A percentile compares a stretch with the other conserved stretches of the same genome.
These are phyloP conservation scores for Pristiophorus japonicus DNA, from an alignment of 2,113 vertebrate species.

Conservation along the genomic window DNA sequence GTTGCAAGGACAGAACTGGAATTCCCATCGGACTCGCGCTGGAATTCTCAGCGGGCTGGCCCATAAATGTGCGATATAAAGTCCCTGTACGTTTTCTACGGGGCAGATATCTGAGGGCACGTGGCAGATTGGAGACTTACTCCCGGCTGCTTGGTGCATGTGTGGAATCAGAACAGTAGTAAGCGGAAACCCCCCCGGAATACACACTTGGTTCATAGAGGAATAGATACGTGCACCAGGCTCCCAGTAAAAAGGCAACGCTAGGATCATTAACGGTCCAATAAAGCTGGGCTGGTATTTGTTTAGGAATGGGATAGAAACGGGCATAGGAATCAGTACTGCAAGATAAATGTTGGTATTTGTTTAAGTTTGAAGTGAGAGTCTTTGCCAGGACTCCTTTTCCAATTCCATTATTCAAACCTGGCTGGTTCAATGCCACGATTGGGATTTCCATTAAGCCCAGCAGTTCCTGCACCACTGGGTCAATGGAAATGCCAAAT, in stretches of 20 bases:
- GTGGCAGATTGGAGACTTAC: neutral
- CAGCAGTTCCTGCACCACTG: neutral
- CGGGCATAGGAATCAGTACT: no score
- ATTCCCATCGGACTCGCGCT: neutral
- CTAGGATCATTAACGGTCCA: neutral
- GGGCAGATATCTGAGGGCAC: neutral
- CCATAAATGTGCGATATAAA: neutral
- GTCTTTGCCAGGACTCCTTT: no score
- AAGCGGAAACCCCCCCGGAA: neutral
- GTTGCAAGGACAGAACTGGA: neutral
- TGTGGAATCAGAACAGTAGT: neutral
- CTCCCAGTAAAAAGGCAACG: neutral
- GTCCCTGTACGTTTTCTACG: neutral
- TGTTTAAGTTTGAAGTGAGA: no score
- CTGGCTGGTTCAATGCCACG: no score
- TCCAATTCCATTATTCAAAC: no score
- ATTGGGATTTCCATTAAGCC: no score
- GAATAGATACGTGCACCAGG: neutral
- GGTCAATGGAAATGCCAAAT: neutral
- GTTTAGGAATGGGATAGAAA: no score
- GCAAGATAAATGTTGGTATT: no score
- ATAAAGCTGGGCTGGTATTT: neutral
- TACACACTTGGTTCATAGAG: neutral
- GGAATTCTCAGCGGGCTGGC: neutral
- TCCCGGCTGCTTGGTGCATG: neutral